A percentile compares a stretch with the other conserved stretches of the same genome.
These are phyloP conservation scores for Setipinna tenuifilis DNA, from an alignment of 2,797 vertebrate genomes.

Conservation along the genomic window DNA sequence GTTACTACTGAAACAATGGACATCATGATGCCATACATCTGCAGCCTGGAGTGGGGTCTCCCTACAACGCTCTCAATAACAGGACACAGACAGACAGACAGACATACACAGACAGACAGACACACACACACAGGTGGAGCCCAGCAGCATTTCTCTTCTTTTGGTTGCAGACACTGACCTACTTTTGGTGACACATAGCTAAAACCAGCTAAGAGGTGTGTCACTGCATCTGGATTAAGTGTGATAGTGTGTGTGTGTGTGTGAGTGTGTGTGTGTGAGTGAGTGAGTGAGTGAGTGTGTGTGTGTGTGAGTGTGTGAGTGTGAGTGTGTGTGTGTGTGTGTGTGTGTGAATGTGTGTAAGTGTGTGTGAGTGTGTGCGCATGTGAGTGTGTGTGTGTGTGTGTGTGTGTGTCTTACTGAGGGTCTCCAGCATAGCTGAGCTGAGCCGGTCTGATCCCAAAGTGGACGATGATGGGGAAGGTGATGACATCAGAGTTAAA, in stretches of 20 bases:
- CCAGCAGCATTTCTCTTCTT: not conserved
- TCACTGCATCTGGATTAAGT: not conserved
- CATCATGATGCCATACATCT: no score
- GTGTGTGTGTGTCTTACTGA: conserved; percentile 82
- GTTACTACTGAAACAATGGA: no score
- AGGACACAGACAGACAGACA: not conserved
- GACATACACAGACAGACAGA: not conserved
- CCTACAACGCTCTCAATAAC: no score
- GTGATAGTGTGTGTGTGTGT: not conserved
- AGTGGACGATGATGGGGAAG: conserved; percentile 98
- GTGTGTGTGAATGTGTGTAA: conserved; percentile 30
- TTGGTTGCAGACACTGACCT: not conserved
- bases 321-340: not conserved
- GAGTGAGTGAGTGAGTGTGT: not conserved
- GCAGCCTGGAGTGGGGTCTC: no score
- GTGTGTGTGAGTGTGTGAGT: no score
- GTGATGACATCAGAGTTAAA: conserved; percentile 98
- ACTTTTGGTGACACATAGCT: not conserved
- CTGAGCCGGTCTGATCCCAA: conserved; percentile 96
- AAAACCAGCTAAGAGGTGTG: not conserved
- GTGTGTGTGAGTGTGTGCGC: not conserved
- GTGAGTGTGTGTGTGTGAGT: conserved; percentile 43
- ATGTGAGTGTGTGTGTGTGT: conserved; percentile 7
- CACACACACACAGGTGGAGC: not conserved
- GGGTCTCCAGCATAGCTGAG: conserved; percentile 99